These are phyloP conservation scores for Eucera pruinosa DNA, from an alignment of 2,888 invertebrate species.

Conservation along the genomic window DNA sequence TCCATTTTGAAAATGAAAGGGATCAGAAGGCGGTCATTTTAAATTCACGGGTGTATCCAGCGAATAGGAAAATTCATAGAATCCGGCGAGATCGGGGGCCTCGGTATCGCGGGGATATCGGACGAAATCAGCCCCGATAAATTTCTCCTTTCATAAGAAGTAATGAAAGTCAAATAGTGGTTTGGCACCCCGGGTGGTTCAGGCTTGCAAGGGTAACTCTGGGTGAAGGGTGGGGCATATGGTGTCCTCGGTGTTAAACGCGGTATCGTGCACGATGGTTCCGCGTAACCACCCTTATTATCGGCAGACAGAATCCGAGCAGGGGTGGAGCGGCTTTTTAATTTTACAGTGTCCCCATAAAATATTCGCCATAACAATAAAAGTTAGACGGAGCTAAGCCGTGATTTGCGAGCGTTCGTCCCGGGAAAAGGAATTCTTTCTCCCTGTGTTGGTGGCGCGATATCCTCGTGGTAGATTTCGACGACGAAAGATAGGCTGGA, in stretches of 20 bases:
- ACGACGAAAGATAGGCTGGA: slow-evolving; percentile 33
- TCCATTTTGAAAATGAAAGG: slow-evolving; percentile 53
- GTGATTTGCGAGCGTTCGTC: slow-evolving; percentile 80
- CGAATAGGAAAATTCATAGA: slow-evolving; percentile 74
- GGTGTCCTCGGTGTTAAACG: slow-evolving; percentile 71
- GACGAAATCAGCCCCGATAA: slow-evolving; percentile 73
- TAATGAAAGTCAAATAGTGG: slow-evolving; percentile 84
- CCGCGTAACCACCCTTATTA: slow-evolving; percentile 76
- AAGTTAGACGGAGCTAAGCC: slow-evolving; percentile 80
- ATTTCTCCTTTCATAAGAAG: slow-evolving; percentile 79
- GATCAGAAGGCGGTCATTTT: slow-evolving; percentile 35
- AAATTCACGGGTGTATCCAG: slow-evolving; percentile 56
- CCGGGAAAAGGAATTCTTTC: background rate
- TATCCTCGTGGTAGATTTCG: slow-evolving; percentile 16
- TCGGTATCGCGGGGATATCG: slow-evolving; percentile 13
- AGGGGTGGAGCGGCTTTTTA: slow-evolving; percentile 78
- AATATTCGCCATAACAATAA: slow-evolving; percentile 82
- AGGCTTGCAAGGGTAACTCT: slow-evolving; percentile 43
- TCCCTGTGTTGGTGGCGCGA: background rate
- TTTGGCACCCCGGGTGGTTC: slow-evolving; percentile 75
- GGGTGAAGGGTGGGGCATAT: slow-evolving; percentile 69
- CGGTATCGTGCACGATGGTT: slow-evolving; percentile 47
- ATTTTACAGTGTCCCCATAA: slow-evolving; percentile 83
- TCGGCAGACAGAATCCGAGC: slow-evolving; percentile 70
- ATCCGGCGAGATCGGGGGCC: slow-evolving; percentile 59